A percentile compares a stretch with the other conserved stretches of the same genome.
Evolutionary conservation across 2,888 invertebrate genomes (phyloP).

Genomic region (Yponomeuta evonymella): DNA sequence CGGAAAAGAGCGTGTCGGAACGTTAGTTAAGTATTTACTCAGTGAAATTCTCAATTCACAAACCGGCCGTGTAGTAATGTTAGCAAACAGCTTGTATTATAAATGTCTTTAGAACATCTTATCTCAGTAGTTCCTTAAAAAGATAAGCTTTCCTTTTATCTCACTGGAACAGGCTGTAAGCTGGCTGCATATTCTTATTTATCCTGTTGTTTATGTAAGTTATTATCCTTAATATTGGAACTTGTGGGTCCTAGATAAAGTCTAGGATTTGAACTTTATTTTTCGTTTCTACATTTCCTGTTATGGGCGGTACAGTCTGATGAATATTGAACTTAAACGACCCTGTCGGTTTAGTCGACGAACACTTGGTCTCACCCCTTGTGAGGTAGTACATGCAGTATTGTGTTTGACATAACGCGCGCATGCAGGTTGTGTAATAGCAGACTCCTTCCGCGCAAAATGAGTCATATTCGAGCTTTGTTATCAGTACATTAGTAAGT

Average conservation of each 20-base stretch:
- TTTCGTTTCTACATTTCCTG: neutral
- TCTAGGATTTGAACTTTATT: slow-evolving; percentile 19
- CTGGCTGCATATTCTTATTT: neutral
- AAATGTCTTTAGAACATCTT: neutral
- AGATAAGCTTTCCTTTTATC: slow-evolving; percentile 1
- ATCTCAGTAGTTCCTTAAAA: slow-evolving; percentile 6
- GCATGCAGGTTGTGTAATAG: slow-evolving; percentile 40
- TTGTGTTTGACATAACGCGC: slow-evolving; percentile 32
- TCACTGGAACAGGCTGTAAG: neutral
- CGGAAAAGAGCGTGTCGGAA: no score
- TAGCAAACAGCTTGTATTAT: neutral
- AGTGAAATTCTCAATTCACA: no score
- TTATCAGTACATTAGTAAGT: slow-evolving; percentile 41
- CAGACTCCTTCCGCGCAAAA: slow-evolving; percentile 45
- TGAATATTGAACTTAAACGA: slow-evolving; percentile 23
- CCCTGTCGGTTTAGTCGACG: slow-evolving; percentile 25
- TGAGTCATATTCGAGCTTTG: slow-evolving; percentile 36
- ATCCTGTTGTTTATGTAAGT: slow-evolving; percentile 28
- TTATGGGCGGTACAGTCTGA: slow-evolving; percentile 20
- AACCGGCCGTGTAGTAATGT: neutral
- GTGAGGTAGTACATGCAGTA: slow-evolving; percentile 46
- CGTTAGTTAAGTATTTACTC: no score
- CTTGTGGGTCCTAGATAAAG: slow-evolving; percentile 17
- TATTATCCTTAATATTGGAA: slow-evolving; percentile 36
- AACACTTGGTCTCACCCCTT: slow-evolving; percentile 37